Percentiles rank a stretch among this genome's conserved stretches.
phyloP scores from a whole-genome alignment of 2,113 vertebrate species.

The Symphodus melops region DNA sequence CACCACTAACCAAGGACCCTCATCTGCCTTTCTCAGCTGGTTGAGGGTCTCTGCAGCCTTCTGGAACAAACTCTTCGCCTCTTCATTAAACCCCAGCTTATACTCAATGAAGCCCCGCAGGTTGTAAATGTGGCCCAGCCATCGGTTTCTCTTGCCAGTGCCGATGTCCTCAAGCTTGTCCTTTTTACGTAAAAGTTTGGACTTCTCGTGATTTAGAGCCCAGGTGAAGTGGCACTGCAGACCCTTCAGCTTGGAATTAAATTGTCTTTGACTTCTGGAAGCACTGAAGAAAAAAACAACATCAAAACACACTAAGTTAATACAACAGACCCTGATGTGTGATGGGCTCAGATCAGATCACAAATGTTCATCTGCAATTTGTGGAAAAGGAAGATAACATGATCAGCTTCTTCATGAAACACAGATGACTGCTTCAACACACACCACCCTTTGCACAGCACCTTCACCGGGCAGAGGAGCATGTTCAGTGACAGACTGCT shows the following conservation, averaged over 20 bases:
- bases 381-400: too few relatives aligned
- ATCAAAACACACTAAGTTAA: too few relatives aligned
- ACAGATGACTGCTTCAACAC: too few relatives aligned
- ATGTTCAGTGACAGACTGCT: too few relatives aligned
- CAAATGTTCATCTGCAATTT: too few relatives aligned
- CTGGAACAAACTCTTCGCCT: constrained; percentile 48
- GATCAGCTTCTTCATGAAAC: too few relatives aligned
- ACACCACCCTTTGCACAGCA: too few relatives aligned
- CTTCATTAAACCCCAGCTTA: background rate
- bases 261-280: background rate
- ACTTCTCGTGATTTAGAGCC: constrained; percentile 24
- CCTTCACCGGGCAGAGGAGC: too few relatives aligned
- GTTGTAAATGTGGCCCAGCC: constrained; percentile 76
- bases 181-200: constrained; percentile 20
- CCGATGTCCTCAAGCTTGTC: constrained; percentile 65
- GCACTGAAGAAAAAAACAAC: constrained; percentile 17
- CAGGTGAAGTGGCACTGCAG: constrained; percentile 76
- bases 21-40: constrained; percentile 60
- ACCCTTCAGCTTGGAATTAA: constrained; percentile 43
- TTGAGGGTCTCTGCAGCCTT: constrained; percentile 60
- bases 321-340: too few relatives aligned
- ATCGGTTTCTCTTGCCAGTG: constrained; percentile 34
- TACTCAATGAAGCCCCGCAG: constrained; percentile 64
- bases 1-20: constrained; percentile 75
- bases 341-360: too few relatives aligned